Evolutionary conservation across 2,113 vertebrate species (phyloP).

Genomic region (Zosterops lateralis): DNA sequence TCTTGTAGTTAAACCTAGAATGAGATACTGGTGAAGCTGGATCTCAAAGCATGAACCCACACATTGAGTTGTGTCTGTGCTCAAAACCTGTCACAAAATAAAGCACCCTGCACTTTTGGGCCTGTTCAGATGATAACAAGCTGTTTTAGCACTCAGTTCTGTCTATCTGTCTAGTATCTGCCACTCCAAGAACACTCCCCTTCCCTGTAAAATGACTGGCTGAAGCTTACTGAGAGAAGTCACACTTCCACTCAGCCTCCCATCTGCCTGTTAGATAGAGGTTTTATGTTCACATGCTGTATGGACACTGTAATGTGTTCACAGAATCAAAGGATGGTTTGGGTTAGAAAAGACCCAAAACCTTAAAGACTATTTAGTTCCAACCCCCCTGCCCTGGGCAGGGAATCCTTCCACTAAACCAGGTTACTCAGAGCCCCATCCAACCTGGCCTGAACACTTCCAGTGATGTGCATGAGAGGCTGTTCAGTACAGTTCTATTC

Average conservation of each 20-base stretch:
- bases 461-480: neutral
- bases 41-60: neutral
- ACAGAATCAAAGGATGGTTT: neutral
- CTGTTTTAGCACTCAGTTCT: neutral
- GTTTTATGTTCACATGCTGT: neutral
- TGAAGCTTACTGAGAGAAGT: neutral
- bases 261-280: neutral
- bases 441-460: neutral
- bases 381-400: neutral
- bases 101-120: neutral
- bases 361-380: neutral
- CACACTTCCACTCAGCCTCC: neutral
- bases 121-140: neutral
- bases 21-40: neutral
- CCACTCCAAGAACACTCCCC: neutral
- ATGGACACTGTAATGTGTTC: neutral
- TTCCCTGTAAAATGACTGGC: neutral
- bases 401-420: neutral
- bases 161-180: neutral
- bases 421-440: neutral
- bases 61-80: neutral
- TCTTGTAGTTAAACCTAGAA: neutral
- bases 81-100: neutral
- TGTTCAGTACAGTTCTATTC: neutral
- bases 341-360: neutral